phyloP scores from a whole-genome alignment of 1,140 invertebrate species.

The Drosophila leontia region DNA sequence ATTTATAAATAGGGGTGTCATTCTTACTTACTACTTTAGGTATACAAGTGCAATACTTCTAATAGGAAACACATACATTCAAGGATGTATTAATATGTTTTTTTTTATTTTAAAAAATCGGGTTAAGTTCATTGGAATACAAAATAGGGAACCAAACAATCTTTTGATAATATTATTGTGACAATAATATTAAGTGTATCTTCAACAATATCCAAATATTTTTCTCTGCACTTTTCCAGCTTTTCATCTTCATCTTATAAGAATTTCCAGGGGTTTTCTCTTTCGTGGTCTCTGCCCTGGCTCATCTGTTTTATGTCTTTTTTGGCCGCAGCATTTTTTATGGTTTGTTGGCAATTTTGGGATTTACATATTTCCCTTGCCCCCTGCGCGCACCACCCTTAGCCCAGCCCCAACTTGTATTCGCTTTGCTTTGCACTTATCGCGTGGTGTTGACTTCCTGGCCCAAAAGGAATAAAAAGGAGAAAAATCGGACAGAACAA shows the following conservation, averaged over 20 bases:
- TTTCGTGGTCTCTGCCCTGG: constrained; percentile 8
- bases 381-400: background rate
- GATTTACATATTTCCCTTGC: constrained; percentile 60
- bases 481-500: constrained; percentile 51
- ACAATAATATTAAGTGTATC: background rate
- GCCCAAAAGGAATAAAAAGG: constrained; percentile 39
- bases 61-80: background rate
- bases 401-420: constrained; percentile 11
- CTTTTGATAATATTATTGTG: background rate
- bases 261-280: constrained; percentile 34
- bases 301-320: constrained; percentile 69
- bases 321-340: constrained; percentile 56
- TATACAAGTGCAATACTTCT: too few species aligned
- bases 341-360: constrained; percentile 63
- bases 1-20: background rate
- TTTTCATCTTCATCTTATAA: constrained; percentile 53
- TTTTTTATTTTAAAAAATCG: background rate
- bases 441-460: constrained; percentile 54
- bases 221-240: constrained; percentile 11
- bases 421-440: constrained; percentile 54
- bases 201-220: background rate
- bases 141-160: background rate
- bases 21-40: background rate
- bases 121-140: too few species aligned
- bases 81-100: background rate